phyloP scores from a whole-genome alignment of 1,140 invertebrate species.

The Ostrea denselamellosa region DNA sequence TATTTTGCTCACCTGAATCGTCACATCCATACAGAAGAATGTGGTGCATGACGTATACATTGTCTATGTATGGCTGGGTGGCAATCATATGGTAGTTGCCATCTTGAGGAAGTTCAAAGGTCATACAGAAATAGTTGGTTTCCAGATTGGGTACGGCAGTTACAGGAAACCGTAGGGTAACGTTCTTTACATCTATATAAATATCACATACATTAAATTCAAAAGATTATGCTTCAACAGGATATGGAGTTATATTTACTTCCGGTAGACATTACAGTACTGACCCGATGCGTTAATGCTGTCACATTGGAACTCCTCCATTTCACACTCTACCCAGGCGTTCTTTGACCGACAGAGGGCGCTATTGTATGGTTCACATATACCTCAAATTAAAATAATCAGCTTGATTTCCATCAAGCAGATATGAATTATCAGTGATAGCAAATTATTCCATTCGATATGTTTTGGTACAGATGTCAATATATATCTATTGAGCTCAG shows the following conservation, averaged over 20 bases:
- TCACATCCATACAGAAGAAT: constrained; percentile 67
- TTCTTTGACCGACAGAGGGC: constrained; percentile 42
- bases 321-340: constrained; percentile 35
- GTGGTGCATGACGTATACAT: constrained; percentile 66
- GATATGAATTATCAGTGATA: no score
- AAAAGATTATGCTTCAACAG: no score
- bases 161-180: constrained; percentile 58
- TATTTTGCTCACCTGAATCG: constrained; percentile 55
- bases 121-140: constrained; percentile 66
- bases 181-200: constrained; percentile 55
- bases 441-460: no score
- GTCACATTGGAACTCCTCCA: not conserved
- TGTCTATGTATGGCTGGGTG: constrained; percentile 61
- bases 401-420: not conserved
- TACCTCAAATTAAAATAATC: constrained; percentile 47
- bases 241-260: no score
- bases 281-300: constrained; percentile 27
- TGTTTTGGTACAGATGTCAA: no score
- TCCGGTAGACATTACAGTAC: not conserved
- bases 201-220: not conserved
- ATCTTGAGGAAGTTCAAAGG: constrained; percentile 63
- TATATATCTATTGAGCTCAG: no score
- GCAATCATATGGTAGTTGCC: constrained; percentile 66
- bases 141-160: constrained; percentile 54
- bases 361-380: constrained; percentile 60